Base-by-base conservation (phyloP, 2,888 invertebrate species). In the Argynnis bischoffii region DNA sequence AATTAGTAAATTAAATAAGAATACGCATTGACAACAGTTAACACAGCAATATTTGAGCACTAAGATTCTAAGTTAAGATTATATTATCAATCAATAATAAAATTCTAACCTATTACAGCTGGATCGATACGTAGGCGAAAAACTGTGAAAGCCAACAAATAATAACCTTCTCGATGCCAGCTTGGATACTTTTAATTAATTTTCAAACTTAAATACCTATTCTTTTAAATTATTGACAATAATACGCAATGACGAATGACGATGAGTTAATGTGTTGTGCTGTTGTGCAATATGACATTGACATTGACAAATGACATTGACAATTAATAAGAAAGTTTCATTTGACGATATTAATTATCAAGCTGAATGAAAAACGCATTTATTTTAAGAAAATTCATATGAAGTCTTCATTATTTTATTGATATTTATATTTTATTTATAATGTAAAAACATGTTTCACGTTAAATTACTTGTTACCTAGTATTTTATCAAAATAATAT, bases 101-200 rank as follows among this genome's bases (percentile, higher is more conserved):
- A 73, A 77, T 71, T 77, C 85, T 90, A 87, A 91, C 91, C 91
- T 90, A 86, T 86, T 83, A 46, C 71, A 75, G 70, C 74, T 78
- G 65, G 80, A 73, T 73, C 88, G 81, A 69, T 80, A 84, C 3
- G 79, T 72, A 56, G 83, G 41, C 8, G 87, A 85, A 73, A 86
- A 86, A 72, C 80, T 85, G 79, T 87, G 87, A 80, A 85, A 78
- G 66, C 90, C 86, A 78, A 90, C 81, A 69, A 88, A 76, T 61
- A 90, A 66, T 55, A 89, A 57, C 76, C 86, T 84, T 83, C 86
- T 85, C 60, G 89, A 87, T 88, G 91, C 91, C 91, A 92, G 91
- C 83, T 91, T 92, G 91, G 76, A 74, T 59, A 66, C 53, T 69
- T 71, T 57, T 51, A 66, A 59, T 71, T 66, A 68, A 56, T 65